phyloP scores from a whole-genome alignment of 2,113 vertebrate genomes.

The Campylomormyrus tamandua region DNA sequence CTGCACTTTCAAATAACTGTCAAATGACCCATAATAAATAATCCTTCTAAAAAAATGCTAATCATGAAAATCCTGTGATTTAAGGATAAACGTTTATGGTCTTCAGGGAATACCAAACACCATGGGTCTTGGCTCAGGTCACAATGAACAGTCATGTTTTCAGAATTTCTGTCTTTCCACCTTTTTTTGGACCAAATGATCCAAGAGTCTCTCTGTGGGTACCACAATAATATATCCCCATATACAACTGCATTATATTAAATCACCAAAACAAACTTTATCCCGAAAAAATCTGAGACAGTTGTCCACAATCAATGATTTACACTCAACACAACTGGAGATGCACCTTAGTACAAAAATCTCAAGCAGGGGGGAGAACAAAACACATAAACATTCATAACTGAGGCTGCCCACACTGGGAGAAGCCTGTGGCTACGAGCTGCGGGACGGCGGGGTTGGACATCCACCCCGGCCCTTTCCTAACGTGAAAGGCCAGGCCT shows the following conservation, averaged over 20 bases:
- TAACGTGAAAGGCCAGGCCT: too few relatives aligned
- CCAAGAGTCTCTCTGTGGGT: background rate
- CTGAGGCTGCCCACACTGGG: background rate
- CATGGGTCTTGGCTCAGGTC: background rate
- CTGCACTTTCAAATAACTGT: background rate
- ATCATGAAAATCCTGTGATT: background rate
- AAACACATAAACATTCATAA: background rate
- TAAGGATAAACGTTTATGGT: background rate
- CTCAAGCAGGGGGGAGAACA: background rate
- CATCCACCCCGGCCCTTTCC: too few relatives aligned
- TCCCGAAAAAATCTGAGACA: background rate
- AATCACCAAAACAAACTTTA: background rate
- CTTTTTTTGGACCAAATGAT: background rate
- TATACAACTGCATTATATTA: background rate
- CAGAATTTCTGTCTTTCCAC: background rate
- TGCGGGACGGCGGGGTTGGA: too few relatives aligned
- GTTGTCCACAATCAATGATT: too few relatives aligned
- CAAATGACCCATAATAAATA: background rate
- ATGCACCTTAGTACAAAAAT: background rate
- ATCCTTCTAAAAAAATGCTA: background rate
- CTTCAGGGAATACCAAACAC: background rate
- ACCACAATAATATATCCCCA: background rate
- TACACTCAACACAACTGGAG: too few relatives aligned
- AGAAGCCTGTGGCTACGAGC: too few relatives aligned
- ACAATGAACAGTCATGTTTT: background rate